Base-by-base conservation (phyloP, 2,113 vertebrate genomes). In the Zeus faber region DNA sequence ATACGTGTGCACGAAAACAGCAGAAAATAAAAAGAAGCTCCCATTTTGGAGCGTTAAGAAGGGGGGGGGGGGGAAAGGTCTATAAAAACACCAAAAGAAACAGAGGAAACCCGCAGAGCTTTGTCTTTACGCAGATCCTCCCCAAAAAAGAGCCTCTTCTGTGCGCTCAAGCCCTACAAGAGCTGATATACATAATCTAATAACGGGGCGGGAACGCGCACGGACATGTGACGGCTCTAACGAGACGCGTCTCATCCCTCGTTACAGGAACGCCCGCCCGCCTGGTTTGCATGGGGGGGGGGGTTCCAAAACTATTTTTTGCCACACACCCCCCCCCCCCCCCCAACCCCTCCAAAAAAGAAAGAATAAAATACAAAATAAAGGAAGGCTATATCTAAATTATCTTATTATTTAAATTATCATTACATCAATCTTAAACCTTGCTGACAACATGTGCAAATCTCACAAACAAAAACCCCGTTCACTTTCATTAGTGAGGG, bases 141-240 rank as follows among this genome's bases (percentile, higher is more conserved):
- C 49, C 47, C 43, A 8, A 21, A 21, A 8, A 44, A 5, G 45
- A 58, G 41, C 16, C 24, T 37, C 33, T 37, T 55, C 60, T 4
- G 33, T 14, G 33, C 33, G 11, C 33, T 37, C n/a, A n/a, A n/a
- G n/a, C n/a, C n/a, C n/a, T n/a, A n/a, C n/a, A n/a, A n/a, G n/a
- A n/a, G 27, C 7, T 54, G 11, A 31, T 25, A 31, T 37, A 58
- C 49, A 39, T 72, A 67, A 87, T 88, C 74, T 59, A 88, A 86
- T 84, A 57, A 25, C 50, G 54, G 39, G 53, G 40, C 27, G 37
- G 45, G 54, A 59, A 74, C 56, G 70, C 54, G 17, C 79, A 63
- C 55, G 57, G 63, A 67, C 89, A 89, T 88, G 89, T 90, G 89
- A 88, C 48, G 69, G 56, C 60, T 66, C 53, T 87, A 90, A 91